A percentile compares a stretch with the other conserved stretches of the same genome.
These are phyloP conservation scores for Platalea minor DNA, from an alignment of 2,797 vertebrate species.

Conservation along the genomic window DNA sequence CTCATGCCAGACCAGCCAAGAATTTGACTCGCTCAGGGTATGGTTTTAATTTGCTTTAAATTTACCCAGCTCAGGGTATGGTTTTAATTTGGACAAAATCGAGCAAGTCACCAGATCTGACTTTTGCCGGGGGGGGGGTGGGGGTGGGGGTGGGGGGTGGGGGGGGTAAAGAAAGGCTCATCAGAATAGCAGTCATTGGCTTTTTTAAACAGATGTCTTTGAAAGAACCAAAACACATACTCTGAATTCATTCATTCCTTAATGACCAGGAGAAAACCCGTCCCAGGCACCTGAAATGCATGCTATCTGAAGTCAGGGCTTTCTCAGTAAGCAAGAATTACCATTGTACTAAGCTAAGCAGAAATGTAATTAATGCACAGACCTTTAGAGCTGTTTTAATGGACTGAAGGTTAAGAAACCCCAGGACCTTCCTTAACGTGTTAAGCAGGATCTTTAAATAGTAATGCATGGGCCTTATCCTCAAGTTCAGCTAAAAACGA, in stretches of 20 bases:
- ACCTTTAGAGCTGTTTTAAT: background rate
- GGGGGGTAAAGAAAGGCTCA: background rate
- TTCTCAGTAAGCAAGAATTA: background rate
- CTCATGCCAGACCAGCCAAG: background rate
- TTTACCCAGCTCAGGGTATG: too few species aligned
- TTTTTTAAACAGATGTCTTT: background rate
- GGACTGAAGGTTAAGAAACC: conserved; percentile 4
- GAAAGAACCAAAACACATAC: background rate
- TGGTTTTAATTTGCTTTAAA: background rate
- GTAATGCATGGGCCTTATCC: background rate
- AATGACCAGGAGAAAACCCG: background rate
- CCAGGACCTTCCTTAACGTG: background rate
- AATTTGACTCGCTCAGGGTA: background rate
- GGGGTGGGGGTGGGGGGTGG: too few species aligned
- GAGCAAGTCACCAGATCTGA: background rate
- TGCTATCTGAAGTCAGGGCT: background rate
- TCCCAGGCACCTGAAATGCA: background rate
- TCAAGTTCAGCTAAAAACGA: conserved; percentile 15
- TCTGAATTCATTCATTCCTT: background rate
- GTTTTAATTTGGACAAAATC: background rate
- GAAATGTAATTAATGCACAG: background rate
- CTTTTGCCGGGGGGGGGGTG: too few species aligned
- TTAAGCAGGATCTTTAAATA: conserved; percentile 28
- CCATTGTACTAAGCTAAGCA: background rate
- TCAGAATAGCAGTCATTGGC: background rate